Evolutionary conservation across 2,113 vertebrate species (phyloP).

Genomic region (Bos taurus): ARS-UCD2.0 NC_037348.1:43420501-43421000

Average conservation of each 20-base stretch:
- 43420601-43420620: no score
- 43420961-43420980: not conserved
- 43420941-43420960: slow-evolving; percentile 20
- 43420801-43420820: slow-evolving; percentile 25
- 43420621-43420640: no score
- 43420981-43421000: not conserved
- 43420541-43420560: no score
- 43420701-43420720: no score
- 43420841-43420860: slow-evolving; percentile 47
- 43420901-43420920: slow-evolving; percentile 37
- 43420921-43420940: slow-evolving; percentile 38
- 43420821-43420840: slow-evolving; percentile 39
- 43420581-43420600: no score
- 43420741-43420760: not conserved
- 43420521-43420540: no score
- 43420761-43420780: not conserved
- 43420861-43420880: slow-evolving; percentile 36
- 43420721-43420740: not conserved
- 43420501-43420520: no score
- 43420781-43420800: not conserved
- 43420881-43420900: slow-evolving; percentile 24
- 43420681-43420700: no score
- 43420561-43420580: no score
- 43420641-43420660: no score
- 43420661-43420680: no score